These are phyloP conservation scores for Enteromius treurensis DNA, from an alignment of 2,797 vertebrate species.

Conservation along the genomic window DNA sequence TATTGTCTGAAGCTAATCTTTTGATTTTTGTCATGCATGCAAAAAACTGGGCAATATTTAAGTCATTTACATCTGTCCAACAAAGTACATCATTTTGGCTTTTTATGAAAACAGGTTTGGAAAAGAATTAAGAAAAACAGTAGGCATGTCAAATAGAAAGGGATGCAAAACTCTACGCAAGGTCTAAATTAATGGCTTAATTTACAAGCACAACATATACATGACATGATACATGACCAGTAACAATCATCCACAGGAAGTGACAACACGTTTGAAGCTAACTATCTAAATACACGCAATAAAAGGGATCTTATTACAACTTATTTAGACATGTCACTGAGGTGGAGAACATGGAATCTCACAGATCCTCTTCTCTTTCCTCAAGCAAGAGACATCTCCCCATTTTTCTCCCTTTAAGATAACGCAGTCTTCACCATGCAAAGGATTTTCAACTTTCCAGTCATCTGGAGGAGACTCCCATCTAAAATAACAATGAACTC, in stretches of 20 bases:
- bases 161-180: neutral
- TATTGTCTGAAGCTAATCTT: neutral
- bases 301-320: neutral
- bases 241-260: neutral
- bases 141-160: neutral
- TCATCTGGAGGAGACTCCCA: slow-evolving; percentile 32
- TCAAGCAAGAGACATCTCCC: slow-evolving; percentile 23
- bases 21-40: neutral
- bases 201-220: neutral
- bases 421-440: slow-evolving; percentile 51
- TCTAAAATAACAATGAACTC: neutral
- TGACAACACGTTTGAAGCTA: neutral
- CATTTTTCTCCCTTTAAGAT: slow-evolving; percentile 35
- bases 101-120: neutral
- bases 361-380: slow-evolving; percentile 39
- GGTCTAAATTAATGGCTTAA: neutral
- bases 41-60: neutral
- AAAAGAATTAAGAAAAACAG: neutral
- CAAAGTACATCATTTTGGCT: neutral
- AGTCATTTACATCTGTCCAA: neutral
- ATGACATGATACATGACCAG: neutral
- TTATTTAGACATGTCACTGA: neutral
- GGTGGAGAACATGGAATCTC: slow-evolving; percentile 8
- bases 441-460: neutral
- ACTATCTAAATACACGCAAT: neutral